Evolutionary conservation across 2,797 vertebrate genomes (phyloP).

Genomic region (Podargus strigoides): DNA sequence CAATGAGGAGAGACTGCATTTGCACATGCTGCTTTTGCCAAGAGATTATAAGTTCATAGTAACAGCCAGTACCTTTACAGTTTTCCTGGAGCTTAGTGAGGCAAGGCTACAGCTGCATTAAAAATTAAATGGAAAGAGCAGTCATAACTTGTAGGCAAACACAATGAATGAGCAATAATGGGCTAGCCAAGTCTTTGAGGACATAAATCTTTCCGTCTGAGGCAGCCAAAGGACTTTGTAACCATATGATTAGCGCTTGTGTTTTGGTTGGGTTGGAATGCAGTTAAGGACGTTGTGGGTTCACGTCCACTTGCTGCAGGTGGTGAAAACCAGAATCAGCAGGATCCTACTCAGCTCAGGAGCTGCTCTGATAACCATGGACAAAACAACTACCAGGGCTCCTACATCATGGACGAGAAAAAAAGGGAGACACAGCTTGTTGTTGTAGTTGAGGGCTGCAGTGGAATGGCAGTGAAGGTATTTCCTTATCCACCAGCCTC

Average conservation of each 20-base stretch:
- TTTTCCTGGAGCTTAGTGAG: conserved; percentile 14
- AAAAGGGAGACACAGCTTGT: not conserved
- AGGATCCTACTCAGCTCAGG: not conserved
- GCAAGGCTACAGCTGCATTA: conserved; percentile 5
- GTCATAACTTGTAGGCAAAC: conserved; percentile 52
- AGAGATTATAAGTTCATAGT: not conserved
- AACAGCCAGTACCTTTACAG: conserved; percentile 27
- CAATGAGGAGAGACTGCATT: not conserved
- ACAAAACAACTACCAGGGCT: not conserved
- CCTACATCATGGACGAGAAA: not conserved
- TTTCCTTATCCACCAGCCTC: not conserved
- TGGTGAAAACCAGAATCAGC: conserved; percentile 52
- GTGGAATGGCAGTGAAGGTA: not conserved
- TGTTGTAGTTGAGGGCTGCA: not conserved
- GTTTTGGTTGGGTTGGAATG: conserved; percentile 61
- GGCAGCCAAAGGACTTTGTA: conserved; percentile 58
- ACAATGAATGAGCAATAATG: conserved; percentile 41
- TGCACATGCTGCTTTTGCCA: not conserved
- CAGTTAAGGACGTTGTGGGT: conserved; percentile 50
- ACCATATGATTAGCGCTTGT: conserved; percentile 36
- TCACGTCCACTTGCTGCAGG: conserved; percentile 45
- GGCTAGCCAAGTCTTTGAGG: conserved; percentile 24
- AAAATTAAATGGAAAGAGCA: conserved; percentile 51
- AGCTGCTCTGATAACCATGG: not conserved
- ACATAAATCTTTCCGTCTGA: conserved; percentile 47